phyloP scores from a whole-genome alignment of 2,797 vertebrate genomes.

The Spatula clypeata region DNA sequence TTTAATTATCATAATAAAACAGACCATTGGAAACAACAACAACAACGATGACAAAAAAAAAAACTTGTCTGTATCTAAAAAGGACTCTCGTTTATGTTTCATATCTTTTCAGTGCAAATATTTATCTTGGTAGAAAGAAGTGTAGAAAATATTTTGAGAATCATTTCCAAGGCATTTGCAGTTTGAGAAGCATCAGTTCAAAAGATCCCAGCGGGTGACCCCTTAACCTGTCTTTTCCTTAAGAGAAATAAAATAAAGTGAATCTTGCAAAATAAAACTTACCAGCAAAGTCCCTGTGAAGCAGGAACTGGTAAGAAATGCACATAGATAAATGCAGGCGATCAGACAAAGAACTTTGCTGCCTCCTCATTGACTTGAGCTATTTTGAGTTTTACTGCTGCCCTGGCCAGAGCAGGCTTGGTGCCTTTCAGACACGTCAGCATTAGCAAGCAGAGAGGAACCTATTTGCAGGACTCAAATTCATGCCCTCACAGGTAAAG shows the following conservation, averaged over 20 bases:
- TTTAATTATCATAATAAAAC: neutral
- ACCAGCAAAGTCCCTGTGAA: neutral
- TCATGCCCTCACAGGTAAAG: neutral
- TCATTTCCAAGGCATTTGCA: neutral
- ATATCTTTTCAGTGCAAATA: neutral
- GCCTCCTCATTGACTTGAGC: neutral
- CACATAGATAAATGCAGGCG: neutral
- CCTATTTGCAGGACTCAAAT: neutral
- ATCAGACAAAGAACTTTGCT: neutral
- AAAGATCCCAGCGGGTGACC: slow-evolving; percentile 43
- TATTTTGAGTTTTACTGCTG: neutral
- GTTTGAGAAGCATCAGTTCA: neutral
- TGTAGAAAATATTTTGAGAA: neutral
- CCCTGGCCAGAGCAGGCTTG: rapidly evolving
- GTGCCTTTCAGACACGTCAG: neutral
- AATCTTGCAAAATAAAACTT: slow-evolving; percentile 40
- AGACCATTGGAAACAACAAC: neutral
- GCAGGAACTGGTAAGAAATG: neutral
- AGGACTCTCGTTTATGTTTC: neutral
- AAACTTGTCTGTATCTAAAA: neutral
- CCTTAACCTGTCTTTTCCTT: slow-evolving; percentile 32
- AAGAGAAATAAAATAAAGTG: slow-evolving; percentile 35
- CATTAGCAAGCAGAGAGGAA: neutral
- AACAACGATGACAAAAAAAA: neutral
- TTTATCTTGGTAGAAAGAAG: neutral